Conservation (phyloP, 2,888 invertebrate genomes). For the Alentia gelatinosa region DNA sequence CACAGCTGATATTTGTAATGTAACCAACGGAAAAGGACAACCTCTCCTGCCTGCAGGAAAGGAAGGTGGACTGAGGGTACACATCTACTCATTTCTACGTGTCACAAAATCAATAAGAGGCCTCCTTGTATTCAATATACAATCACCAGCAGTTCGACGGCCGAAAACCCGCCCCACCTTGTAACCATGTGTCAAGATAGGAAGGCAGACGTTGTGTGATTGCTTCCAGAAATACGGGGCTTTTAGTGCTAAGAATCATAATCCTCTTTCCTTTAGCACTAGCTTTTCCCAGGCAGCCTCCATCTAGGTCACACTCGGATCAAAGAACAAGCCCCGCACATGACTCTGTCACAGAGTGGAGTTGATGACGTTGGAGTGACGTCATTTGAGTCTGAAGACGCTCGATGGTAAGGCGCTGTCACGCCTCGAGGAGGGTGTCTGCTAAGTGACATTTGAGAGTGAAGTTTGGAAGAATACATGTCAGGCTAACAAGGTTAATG, state of each 20-base stretch:
- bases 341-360: neutral
- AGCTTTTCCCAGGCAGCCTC: too few species aligned
- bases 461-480: too few species aligned
- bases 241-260: neutral
- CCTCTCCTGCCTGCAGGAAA: neutral
- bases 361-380: neutral
- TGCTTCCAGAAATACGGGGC: too few species aligned
- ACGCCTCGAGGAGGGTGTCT: too few species aligned
- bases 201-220: too few species aligned
- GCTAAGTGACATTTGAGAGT: too few species aligned
- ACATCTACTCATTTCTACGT: constrained; percentile 31
- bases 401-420: too few species aligned
- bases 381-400: too few species aligned
- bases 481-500: too few species aligned
- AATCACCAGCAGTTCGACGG: constrained; percentile 7
- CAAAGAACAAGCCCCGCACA: neutral
- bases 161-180: neutral
- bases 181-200: too few species aligned
- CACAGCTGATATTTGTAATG: neutral
- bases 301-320: neutral
- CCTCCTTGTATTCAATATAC: neutral
- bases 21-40: neutral
- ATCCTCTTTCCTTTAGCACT: neutral
- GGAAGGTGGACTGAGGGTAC: neutral
- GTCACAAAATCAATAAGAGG: constrained; percentile 23